These are phyloP conservation scores for Peromyscus melanophrys DNA, from an alignment of 2,797 vertebrate species.

Conservation along the genomic window DNA sequence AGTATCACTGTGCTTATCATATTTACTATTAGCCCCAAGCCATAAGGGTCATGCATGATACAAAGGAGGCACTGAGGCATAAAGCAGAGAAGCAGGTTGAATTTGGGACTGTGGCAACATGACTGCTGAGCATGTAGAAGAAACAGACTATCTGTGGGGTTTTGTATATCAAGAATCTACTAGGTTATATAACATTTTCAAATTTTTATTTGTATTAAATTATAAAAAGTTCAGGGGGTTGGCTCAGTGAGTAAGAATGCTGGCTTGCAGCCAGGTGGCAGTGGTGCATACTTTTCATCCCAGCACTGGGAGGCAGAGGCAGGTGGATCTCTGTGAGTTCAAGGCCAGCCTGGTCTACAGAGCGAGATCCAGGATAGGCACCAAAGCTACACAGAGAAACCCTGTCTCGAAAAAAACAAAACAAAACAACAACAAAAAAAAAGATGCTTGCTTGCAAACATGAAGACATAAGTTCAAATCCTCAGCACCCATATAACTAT, in stretches of 20 bases:
- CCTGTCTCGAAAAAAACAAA: too few relatives aligned
- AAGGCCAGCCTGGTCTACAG: too few relatives aligned
- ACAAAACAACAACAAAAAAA: too few relatives aligned
- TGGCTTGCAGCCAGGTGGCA: not conserved
- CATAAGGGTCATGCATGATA: not conserved
- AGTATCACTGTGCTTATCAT: not conserved
- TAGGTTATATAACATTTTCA: not conserved
- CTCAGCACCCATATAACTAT: not conserved
- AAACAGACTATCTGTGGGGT: not conserved
- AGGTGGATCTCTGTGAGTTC: too few relatives aligned
- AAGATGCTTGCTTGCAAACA: not conserved
- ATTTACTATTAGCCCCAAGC: not conserved
- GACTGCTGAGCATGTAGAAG: not conserved
- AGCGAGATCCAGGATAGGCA: too few relatives aligned
- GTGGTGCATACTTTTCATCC: too few relatives aligned
- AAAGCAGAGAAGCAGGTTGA: not conserved
- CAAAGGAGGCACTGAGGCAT: not conserved
- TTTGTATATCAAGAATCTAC: not conserved
- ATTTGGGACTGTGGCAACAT: not conserved
- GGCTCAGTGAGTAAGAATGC: not conserved
- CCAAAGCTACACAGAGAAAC: too few relatives aligned
- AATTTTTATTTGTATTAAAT: slow-evolving; percentile 6
- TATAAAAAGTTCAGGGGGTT: not conserved
- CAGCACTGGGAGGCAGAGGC: too few relatives aligned
- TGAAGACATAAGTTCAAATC: not conserved